A percentile compares a stretch with the other conserved stretches of the same genome.
phyloP scores from a whole-genome alignment of 2,888 invertebrate species.

The Aleiodes alternator region DNA sequence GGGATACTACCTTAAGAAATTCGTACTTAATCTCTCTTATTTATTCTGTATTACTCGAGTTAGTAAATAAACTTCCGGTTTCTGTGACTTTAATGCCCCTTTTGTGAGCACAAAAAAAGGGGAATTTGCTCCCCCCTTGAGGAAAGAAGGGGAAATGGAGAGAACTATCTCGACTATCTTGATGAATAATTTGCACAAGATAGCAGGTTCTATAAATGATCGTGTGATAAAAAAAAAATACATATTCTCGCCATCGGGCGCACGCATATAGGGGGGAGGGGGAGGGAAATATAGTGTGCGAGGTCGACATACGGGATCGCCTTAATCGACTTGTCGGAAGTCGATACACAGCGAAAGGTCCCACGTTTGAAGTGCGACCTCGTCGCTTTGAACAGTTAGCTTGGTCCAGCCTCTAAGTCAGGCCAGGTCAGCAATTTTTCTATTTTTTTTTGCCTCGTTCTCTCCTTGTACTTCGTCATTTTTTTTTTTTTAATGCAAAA shows the following conservation, averaged over 20 bases:
- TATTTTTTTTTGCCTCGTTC: constrained; percentile 1
- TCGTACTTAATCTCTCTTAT: constrained; percentile 13
- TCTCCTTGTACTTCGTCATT: not conserved
- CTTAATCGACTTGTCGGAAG: constrained; percentile 51
- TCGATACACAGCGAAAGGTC: constrained; percentile 49
- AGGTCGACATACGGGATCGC: constrained; percentile 52
- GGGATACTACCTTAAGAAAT: not conserved
- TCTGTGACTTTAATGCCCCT: constrained; percentile 22
- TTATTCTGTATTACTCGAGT: constrained; percentile 9
- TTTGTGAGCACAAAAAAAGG: too few relatives aligned
- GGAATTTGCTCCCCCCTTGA: not conserved
- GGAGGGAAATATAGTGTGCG: constrained; percentile 34
- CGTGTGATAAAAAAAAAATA: constrained; percentile 35
- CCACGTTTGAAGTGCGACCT: constrained; percentile 49
- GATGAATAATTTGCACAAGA: constrained; percentile 40
- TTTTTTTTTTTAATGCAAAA: not conserved
- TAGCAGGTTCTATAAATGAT: constrained; percentile 39
- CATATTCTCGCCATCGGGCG: constrained; percentile 20
- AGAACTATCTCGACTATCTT: constrained; percentile 22
- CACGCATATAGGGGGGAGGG: constrained; percentile 18
- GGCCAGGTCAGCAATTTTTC: constrained; percentile 36
- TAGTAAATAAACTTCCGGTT: constrained; percentile 31
- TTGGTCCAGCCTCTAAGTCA: constrained; percentile 36
- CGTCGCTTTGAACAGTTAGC: constrained; percentile 38
- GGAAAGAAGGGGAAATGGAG: not conserved